Evolutionary conservation across 2,888 invertebrate species (phyloP).

Genomic region (Girardia tigrina): DNA sequence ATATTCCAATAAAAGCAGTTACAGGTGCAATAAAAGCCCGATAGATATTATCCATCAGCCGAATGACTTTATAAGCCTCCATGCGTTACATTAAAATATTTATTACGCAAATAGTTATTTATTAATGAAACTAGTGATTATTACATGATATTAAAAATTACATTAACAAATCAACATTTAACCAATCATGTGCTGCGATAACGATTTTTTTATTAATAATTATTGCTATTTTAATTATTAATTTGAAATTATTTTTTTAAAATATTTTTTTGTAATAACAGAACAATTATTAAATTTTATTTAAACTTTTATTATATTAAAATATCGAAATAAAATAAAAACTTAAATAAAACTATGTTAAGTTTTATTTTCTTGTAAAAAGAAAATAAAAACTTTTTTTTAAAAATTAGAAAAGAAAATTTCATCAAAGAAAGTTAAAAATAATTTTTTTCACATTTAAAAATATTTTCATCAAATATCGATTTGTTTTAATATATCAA

Average conservation of each 20-base stretch:
- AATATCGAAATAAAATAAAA: too few relatives aligned
- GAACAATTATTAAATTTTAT: too few relatives aligned
- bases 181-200: background rate
- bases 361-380: background rate
- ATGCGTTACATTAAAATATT: background rate
- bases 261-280: too few relatives aligned
- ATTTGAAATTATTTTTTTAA: too few relatives aligned
- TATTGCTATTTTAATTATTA: too few relatives aligned
- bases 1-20: slow-evolving; percentile 7
- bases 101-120: too few relatives aligned
- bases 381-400: background rate
- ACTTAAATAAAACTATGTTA: too few relatives aligned
- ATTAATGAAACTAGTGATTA: too few relatives aligned
- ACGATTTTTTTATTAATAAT: too few relatives aligned
- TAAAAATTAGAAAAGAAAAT: background rate
- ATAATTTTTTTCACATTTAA: background rate
- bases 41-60: background rate
- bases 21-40: slow-evolving; percentile 31
- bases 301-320: too few relatives aligned
- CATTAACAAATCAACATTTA: background rate
- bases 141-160: too few relatives aligned
- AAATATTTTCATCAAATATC: background rate
- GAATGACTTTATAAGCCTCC: slow-evolving; percentile 4
- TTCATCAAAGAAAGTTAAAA: background rate
- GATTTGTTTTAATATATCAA: background rate